phyloP scores from a whole-genome alignment of 2,888 invertebrate genomes.

The Chymomyza amoena region DNA sequence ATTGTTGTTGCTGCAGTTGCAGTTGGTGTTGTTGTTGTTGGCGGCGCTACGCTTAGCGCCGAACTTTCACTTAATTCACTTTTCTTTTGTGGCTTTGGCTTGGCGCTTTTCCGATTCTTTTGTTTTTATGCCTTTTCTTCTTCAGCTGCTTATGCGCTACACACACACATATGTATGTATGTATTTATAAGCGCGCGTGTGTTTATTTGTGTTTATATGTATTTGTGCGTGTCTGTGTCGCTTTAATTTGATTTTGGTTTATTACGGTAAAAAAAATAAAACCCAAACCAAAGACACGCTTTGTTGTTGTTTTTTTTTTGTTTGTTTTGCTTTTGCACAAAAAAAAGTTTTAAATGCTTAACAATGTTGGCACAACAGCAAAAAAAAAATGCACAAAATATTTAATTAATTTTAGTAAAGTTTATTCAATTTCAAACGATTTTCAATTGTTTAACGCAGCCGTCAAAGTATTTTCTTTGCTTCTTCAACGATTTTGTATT shows the following conservation, averaged over 20 bases:
- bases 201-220: slow-evolving; percentile 6
- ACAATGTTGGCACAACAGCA: not conserved
- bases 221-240: not conserved
- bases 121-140: not conserved
- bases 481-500: slow-evolving; percentile 3
- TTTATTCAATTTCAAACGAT: not conserved
- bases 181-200: slow-evolving; percentile 26
- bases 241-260: not conserved
- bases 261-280: not conserved
- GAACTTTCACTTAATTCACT: slow-evolving; percentile 48
- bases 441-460: no score
- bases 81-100: not conserved
- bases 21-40: slow-evolving; percentile 12
- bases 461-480: not conserved
- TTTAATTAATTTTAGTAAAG: not conserved
- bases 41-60: slow-evolving; percentile 30
- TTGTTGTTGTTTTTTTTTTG: not conserved
- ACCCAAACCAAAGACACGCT: not conserved
- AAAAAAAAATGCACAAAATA: not conserved
- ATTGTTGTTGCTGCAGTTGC: slow-evolving; percentile 20
- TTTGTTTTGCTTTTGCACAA: not conserved
- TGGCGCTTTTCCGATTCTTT: not conserved
- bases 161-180: not conserved
- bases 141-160: not conserved
- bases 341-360: not conserved